Evolutionary conservation across 2,113 vertebrate species (phyloP).

Genomic region (Amblyornis subalaris): DNA sequence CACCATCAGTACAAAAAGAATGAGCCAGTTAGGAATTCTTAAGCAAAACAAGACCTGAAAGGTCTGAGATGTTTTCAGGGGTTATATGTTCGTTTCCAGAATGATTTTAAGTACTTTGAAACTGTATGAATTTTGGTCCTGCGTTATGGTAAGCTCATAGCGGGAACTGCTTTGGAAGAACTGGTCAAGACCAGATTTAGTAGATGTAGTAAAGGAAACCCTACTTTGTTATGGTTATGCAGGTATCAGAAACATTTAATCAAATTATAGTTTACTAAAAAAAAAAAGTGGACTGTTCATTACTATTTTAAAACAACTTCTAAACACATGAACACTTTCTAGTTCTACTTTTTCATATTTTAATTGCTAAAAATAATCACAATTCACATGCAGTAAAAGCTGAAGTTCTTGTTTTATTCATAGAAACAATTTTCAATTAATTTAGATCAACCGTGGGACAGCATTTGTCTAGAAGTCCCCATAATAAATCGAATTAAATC

Average conservation of each 20-base stretch:
- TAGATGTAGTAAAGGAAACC: neutral
- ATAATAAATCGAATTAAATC: neutral
- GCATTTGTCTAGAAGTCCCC: neutral
- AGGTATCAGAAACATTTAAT: neutral
- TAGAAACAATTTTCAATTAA: neutral
- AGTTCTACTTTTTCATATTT: neutral
- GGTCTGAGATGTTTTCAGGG: neutral
- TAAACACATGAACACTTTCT: neutral
- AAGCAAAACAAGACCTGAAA: neutral
- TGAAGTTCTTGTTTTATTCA: neutral
- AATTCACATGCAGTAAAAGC: neutral
- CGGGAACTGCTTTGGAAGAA: neutral
- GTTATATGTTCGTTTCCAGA: neutral
- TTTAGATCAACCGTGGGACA: neutral
- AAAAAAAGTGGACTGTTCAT: neutral
- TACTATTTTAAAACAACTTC: neutral
- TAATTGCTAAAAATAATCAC: neutral
- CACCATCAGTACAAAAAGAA: neutral
- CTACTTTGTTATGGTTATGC: neutral
- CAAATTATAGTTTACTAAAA: neutral
- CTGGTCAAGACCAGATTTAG: neutral
- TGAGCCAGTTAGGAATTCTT: neutral
- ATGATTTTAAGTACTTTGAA: neutral
- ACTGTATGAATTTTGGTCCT: neutral
- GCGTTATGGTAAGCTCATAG: neutral